phyloP scores from a whole-genome alignment of 2,113 vertebrate genomes.

The Mobula hypostoma region DNA sequence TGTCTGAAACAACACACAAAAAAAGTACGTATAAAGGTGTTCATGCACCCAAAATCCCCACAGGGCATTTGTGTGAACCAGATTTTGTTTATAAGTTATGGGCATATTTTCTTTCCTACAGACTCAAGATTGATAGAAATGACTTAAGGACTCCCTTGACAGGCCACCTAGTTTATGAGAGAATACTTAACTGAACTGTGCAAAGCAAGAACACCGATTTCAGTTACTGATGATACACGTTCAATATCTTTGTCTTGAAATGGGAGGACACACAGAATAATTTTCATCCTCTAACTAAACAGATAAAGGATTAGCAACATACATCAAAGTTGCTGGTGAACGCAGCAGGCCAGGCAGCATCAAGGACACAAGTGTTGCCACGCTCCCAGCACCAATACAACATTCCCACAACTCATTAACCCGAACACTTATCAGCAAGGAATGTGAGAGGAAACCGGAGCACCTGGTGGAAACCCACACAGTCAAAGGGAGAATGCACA shows the following conservation, averaged over 20 bases:
- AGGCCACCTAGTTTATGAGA: conserved; percentile 2
- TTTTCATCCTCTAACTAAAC: background rate
- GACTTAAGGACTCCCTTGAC: background rate
- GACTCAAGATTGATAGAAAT: background rate
- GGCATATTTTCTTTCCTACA: conserved; percentile 1
- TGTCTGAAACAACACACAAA: background rate
- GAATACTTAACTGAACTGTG: background rate
- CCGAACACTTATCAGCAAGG: no score
- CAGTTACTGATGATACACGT: background rate
- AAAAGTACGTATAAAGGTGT: background rate
- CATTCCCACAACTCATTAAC: no score
- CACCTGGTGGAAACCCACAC: no score
- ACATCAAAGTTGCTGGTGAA: no score
- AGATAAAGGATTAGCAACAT: no score
- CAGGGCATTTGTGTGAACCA: background rate
- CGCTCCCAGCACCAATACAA: no score
- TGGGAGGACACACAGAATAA: background rate
- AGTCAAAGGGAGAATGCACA: no score
- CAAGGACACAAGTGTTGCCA: no score
- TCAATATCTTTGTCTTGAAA: background rate
- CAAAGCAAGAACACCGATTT: background rate
- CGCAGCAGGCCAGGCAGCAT: no score
- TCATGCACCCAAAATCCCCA: background rate
- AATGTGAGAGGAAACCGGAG: background rate
- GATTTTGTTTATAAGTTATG: background rate